Evolutionary conservation across 2,797 vertebrate species (phyloP), one percentile per base, ranked within the genome.

Genomic region (Chelon labrosus): DNA sequence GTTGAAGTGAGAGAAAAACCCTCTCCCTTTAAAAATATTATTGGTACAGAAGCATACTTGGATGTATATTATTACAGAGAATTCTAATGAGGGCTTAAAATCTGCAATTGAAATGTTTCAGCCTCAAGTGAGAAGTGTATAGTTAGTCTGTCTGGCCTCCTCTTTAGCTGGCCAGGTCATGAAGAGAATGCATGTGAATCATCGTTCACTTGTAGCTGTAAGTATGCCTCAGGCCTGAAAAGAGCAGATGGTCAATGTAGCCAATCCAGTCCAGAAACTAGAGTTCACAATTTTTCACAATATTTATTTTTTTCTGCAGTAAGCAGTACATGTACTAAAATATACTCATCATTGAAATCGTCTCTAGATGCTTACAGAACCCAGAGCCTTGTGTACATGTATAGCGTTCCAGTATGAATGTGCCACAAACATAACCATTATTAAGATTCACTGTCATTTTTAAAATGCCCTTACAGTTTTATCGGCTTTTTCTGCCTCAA

Each of bases 141-240:
- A 50, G 65, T 46, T n/a, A 19, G 39, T 35, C 13, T 54, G 31
- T 63, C 31, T 25, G 50, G 25, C 47, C 19, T 66, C 1, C 49
- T 46, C 16, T 39, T 44, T 3, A 42, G 14, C 3, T 20, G 35
- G 39, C 75, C 41, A 17, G 54, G 59, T 41, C 55, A 41, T 56
- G 25, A 72, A 72, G 58, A 17, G 59, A 20, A 4, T 31, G 14
- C n/a, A 35, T 64, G 53, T 49, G 65, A 73, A 46, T 72, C n/a
- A 27, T 57, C 25, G 63, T 13, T 7, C 46, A 49, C 47, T 41
- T 47, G 38, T 38, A 31, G 65, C 62, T 10, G 44, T 56, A 22
- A 74, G 25, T 54, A 50, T 49, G 17, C 59, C 69, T 70, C 59
- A 13, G 35, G 22, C 50, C 0, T 4, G 27, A 25, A 17, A 10